Percentiles rank a stretch among this genome's conserved stretches.
Evolutionary conservation across 2,113 vertebrate species (phyloP).

Genomic region (Pygoscelis adeliae): DNA sequence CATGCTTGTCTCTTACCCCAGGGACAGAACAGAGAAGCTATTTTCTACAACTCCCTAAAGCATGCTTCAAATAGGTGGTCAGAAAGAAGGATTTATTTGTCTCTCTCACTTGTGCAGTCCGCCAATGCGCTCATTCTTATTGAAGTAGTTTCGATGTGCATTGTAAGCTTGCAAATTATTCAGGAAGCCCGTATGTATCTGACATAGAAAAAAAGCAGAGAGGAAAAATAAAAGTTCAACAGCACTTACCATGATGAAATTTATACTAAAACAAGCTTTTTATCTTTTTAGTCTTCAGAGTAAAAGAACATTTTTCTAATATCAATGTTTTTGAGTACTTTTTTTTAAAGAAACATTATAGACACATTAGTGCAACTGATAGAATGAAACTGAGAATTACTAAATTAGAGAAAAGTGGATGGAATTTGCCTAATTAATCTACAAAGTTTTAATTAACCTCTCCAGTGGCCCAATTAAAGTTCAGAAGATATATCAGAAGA

Average conservation of each 20-base stretch:
- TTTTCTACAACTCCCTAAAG: neutral
- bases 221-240: neutral
- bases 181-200: neutral
- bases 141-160: neutral
- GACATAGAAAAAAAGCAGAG: neutral
- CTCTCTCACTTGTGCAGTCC: neutral
- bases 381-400: constrained; percentile 28
- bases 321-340: neutral
- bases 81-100: neutral
- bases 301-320: neutral
- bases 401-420: constrained; percentile 54
- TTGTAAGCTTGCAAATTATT: neutral
- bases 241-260: neutral
- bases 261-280: neutral
- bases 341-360: neutral
- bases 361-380: neutral
- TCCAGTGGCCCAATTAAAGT: constrained; percentile 31
- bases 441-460: constrained; percentile 66
- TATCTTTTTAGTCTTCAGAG: neutral
- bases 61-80: neutral
- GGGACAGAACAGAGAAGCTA: neutral
- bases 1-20: neutral
- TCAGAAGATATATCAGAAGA: constrained; percentile 28
- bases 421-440: constrained; percentile 63
- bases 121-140: neutral